Evolutionary conservation across 2,888 invertebrate species (phyloP).

Genomic region (Papilio protenor): DNA sequence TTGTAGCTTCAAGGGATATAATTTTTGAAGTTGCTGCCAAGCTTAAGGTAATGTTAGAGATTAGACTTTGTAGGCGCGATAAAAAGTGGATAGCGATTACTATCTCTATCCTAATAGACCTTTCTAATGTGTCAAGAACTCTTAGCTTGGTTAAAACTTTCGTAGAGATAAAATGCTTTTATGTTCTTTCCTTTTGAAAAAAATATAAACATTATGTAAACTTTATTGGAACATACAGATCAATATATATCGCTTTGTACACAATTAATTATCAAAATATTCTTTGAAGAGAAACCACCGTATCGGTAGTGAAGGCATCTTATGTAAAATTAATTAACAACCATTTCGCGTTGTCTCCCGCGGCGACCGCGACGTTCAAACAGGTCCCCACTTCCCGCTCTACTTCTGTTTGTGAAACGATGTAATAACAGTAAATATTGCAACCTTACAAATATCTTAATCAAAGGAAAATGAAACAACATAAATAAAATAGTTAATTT

Average conservation of each 20-base stretch:
- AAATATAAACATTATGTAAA: neutral
- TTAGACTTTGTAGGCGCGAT: conserved; percentile 9
- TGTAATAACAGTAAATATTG: conserved; percentile 30
- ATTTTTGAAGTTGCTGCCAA: neutral
- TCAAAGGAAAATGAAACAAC: neutral
- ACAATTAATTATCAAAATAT: conserved; percentile 29
- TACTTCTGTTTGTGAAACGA: conserved; percentile 29
- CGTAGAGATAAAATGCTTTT: neutral
- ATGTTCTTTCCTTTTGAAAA: neutral
- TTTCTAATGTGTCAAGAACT: neutral
- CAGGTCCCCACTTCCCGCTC: conserved; percentile 14
- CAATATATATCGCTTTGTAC: conserved; percentile 13
- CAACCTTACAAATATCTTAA: conserved; percentile 22
- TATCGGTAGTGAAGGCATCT: conserved; percentile 22
- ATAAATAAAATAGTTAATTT: neutral
- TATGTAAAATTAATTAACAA: conserved; percentile 39
- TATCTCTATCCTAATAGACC: neutral
- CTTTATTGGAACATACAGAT: neutral
- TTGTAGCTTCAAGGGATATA: neutral
- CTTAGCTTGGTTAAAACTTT: neutral
- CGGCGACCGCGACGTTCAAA: conserved; percentile 26
- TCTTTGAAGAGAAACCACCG: conserved; percentile 32
- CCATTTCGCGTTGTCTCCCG: conserved; percentile 18
- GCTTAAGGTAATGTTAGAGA: neutral
- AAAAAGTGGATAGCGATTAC: neutral